A percentile compares a stretch with the other conserved stretches of the same genome.
Conservation (phyloP, 64 coral and sea anemone genomes). For the Porites australiensis region DNA sequence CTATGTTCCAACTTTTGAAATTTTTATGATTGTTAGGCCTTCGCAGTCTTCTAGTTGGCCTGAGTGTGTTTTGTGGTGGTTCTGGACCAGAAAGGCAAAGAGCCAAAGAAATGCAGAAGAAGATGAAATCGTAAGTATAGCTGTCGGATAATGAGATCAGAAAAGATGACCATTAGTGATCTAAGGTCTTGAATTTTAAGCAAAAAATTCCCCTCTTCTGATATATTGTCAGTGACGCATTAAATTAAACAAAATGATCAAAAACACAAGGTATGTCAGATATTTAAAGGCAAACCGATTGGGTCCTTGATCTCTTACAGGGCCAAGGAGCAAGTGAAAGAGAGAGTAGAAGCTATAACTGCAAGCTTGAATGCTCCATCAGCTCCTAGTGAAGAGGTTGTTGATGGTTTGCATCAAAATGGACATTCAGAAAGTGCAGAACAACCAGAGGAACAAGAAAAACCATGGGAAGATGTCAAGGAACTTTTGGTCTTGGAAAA, state of each 20-base stretch:
- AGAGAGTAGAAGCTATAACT: slow-evolving; percentile 71
- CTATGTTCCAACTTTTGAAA: too few relatives aligned
- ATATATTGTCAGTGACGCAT: too few relatives aligned
- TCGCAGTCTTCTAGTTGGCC: slow-evolving; percentile 67
- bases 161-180: too few relatives aligned
- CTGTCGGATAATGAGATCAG: not conserved
- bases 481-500: slow-evolving; percentile 86
- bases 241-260: too few relatives aligned
- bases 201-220: too few relatives aligned
- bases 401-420: slow-evolving; percentile 35
- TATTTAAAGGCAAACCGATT: too few relatives aligned
- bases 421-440: slow-evolving; percentile 6
- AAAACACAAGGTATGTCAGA: too few relatives aligned
- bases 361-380: not conserved
- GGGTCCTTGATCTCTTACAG: not conserved
- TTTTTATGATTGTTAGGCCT: slow-evolving; percentile 40
- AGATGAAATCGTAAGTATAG: slow-evolving; percentile 83
- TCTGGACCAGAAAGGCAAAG: slow-evolving; percentile 49
- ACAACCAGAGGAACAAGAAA: slow-evolving; percentile 24
- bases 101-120: slow-evolving; percentile 80
- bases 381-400: not conserved
- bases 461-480: slow-evolving; percentile 85
- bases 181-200: too few relatives aligned
- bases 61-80: slow-evolving; percentile 61
- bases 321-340: slow-evolving; percentile 84